These are phyloP conservation scores for Masnerella sp. DNA, from an alignment of 2,888 invertebrate genomes.

Conservation along the genomic window DNA sequence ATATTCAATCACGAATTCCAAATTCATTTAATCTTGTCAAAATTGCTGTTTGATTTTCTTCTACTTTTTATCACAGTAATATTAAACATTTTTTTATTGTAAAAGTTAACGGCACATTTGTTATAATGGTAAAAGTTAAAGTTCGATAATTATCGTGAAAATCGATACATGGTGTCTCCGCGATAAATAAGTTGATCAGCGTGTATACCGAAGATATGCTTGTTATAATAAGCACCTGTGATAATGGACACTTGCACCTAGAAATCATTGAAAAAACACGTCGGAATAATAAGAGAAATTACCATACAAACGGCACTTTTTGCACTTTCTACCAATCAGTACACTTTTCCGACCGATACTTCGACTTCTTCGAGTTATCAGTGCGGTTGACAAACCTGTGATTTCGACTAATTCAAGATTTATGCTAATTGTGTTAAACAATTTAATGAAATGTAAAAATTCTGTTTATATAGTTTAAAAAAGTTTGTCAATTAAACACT, in stretches of 20 bases:
- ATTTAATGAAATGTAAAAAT: too few relatives aligned
- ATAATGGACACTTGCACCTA: conserved; percentile 19
- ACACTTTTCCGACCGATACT: conserved; percentile 5
- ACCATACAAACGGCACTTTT: conserved; percentile 17
- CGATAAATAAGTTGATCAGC: conserved; percentile 21
- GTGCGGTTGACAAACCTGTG: neutral
- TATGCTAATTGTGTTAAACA: neutral
- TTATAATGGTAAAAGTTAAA: conserved; percentile 5
- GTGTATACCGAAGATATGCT: conserved; percentile 4
- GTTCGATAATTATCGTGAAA: conserved; percentile 29
- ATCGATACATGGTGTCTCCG: conserved; percentile 14
- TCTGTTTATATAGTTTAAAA: too few relatives aligned
- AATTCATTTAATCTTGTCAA: too few relatives aligned
- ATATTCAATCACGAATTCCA: too few relatives aligned
- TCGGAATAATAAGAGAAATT: conserved; percentile 28
- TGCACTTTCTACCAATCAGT: conserved; percentile 31
- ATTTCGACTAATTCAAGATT: neutral
- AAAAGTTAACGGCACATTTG: neutral
- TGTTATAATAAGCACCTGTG: conserved; percentile 32
- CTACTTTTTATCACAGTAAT: neutral
- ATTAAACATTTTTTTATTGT: neutral
- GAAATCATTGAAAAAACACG: conserved; percentile 17
- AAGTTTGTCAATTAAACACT: too few relatives aligned
- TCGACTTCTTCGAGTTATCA: neutral
- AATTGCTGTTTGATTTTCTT: too few relatives aligned